Conservation (phyloP, 2,113 vertebrate genomes). For the Ivindomyrus marchei region DNA sequence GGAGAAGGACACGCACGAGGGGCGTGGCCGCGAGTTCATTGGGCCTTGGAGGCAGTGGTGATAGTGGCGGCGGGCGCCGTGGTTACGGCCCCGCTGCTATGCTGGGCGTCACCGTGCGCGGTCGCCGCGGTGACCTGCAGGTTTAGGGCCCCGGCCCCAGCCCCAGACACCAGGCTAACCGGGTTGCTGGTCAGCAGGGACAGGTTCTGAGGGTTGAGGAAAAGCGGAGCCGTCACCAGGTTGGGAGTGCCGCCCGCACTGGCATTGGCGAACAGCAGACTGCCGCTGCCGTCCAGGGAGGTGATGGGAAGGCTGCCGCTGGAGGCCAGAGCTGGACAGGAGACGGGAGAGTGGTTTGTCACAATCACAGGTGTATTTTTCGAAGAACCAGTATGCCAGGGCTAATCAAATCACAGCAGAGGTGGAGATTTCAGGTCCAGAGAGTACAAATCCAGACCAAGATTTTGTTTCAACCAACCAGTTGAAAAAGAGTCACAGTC, state of each 20-base stretch:
- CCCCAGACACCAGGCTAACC: constrained; percentile 88
- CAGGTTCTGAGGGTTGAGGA: constrained; percentile 96
- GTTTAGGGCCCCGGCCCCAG: constrained; percentile 69
- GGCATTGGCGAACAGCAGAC: constrained; percentile 85
- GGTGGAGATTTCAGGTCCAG: background rate
- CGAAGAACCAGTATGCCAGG: background rate
- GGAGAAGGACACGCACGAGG: constrained; percentile 9
- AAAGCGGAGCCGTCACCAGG: constrained; percentile 92
- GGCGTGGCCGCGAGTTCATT: constrained; percentile 69
- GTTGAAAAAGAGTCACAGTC: no score
- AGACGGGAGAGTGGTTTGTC: background rate
- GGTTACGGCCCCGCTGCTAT: constrained; percentile 80
- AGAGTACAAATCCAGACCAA: no score
- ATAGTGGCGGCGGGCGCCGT: constrained; percentile 77
- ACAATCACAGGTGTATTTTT: background rate
- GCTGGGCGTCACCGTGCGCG: constrained; percentile 64
- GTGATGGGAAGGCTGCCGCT: constrained; percentile 91
- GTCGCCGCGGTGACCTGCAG: constrained; percentile 74
- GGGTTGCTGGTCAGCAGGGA: constrained; percentile 98
- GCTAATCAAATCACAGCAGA: no score
- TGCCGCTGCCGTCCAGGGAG: constrained; percentile 84
- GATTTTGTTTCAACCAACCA: no score
- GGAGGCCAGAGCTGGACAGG: constrained; percentile 81
- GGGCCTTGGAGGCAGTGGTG: constrained; percentile 95
- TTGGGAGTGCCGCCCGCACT: constrained; percentile 80